A percentile compares a stretch with the other conserved stretches of the same genome.
phyloP scores from a whole-genome alignment of 1,140 invertebrate species.

The Bombus breviceps region DNA sequence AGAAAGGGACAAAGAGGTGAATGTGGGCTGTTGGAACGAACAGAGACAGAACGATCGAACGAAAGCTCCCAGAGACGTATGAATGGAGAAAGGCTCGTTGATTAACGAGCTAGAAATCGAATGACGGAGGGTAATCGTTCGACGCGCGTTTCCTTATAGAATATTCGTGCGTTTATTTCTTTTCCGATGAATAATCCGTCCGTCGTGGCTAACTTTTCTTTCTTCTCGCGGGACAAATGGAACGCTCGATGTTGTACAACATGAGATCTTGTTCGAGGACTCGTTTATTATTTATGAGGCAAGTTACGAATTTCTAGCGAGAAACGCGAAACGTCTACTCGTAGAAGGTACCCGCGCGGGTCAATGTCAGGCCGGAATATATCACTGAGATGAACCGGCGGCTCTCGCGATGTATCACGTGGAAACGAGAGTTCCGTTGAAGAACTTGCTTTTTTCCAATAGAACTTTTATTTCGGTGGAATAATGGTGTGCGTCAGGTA shows the following conservation, averaged over 20 bases:
- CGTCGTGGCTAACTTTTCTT: background rate
- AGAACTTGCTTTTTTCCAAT: background rate
- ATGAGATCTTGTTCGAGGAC: background rate
- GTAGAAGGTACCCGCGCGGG: background rate
- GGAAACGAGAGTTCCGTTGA: conserved; percentile 5
- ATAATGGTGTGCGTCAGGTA: too few relatives aligned
- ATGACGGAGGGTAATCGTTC: background rate
- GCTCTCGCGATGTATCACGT: background rate
- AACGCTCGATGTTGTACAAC: background rate
- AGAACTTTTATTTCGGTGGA: conserved; percentile 6
- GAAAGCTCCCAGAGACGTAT: background rate
- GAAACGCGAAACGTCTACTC: background rate
- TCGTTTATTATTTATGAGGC: conserved; percentile 14
- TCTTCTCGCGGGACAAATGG: background rate
- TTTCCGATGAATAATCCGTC: background rate
- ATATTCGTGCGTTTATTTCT: background rate
- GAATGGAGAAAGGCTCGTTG: conserved; percentile 19
- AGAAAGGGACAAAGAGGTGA: conserved; percentile 9
- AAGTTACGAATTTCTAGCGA: background rate
- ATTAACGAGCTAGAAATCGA: background rate
- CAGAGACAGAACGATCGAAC: background rate
- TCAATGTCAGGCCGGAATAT: background rate
- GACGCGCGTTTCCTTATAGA: background rate
- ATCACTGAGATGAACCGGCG: background rate
- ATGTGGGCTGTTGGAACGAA: conserved; percentile 9